phyloP scores from a whole-genome alignment of 2,113 vertebrate genomes.

The Nymphicus hollandicus region DNA sequence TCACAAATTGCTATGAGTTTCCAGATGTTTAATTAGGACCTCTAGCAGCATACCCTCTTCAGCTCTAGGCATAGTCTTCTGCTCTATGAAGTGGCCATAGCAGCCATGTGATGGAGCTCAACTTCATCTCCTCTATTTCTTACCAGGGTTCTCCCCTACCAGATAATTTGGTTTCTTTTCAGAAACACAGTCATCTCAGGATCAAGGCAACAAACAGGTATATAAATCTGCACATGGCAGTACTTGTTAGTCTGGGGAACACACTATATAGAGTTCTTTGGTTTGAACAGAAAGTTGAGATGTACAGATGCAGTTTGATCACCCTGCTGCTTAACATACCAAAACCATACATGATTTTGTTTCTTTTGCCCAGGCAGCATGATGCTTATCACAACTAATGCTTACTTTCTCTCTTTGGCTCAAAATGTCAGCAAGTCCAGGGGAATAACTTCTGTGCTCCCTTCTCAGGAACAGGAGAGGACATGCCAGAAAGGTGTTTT shows the following conservation, averaged over 20 bases:
- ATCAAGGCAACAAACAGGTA: neutral
- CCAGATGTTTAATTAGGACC: neutral
- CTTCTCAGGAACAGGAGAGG: neutral
- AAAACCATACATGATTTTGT: neutral
- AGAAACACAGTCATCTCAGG: neutral
- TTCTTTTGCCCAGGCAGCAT: neutral
- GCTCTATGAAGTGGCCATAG: neutral
- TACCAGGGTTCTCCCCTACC: neutral
- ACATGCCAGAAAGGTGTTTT: neutral
- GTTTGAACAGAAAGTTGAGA: neutral
- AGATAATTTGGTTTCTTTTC: neutral
- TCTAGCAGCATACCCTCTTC: neutral
- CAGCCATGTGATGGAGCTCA: neutral
- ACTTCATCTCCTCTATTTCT: neutral
- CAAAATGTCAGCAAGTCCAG: neutral
- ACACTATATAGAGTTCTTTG: neutral
- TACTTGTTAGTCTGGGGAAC: neutral
- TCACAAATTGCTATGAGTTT: neutral
- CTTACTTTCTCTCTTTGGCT: neutral
- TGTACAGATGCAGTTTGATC: neutral
- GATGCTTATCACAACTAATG: neutral
- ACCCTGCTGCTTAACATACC: neutral
- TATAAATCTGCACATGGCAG: neutral
- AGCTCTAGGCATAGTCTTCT: neutral
- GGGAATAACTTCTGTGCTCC: neutral